phyloP scores from a whole-genome alignment of 2,797 vertebrate genomes.

The Pipistrellus kuhlii region DNA sequence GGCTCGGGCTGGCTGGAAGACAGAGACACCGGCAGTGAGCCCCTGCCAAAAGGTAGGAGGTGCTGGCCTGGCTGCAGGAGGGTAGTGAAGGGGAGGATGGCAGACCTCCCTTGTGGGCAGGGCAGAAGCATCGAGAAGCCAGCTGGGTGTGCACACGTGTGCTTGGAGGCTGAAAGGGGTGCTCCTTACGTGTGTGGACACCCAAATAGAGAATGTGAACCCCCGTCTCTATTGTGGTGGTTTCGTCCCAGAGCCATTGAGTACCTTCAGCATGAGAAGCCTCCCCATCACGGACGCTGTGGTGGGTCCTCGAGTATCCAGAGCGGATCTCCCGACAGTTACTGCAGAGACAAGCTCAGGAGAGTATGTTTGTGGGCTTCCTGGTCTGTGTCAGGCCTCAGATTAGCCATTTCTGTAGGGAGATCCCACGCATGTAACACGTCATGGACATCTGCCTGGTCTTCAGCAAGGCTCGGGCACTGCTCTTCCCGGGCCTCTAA shows the following conservation, averaged over 20 bases:
- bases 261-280: not conserved
- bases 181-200: rapidly evolving
- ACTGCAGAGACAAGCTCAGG: rapidly evolving
- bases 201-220: not conserved
- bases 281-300: rapidly evolving
- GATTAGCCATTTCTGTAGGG: not conserved
- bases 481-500: not conserved
- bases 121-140: rapidly evolving
- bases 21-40: constrained; percentile 81
- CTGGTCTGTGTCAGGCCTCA: not conserved
- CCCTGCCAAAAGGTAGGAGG: constrained; percentile 86
- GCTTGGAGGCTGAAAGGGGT: rapidly evolving
- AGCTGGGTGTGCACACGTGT: rapidly evolving
- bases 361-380: rapidly evolving
- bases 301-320: not conserved
- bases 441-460: rapidly evolving
- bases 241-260: not conserved
- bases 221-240: rapidly evolving
- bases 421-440: rapidly evolving
- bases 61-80: rapidly evolving
- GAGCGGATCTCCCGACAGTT: rapidly evolving
- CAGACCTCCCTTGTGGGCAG: rapidly evolving
- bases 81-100: not conserved
- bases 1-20: constrained; percentile 84
- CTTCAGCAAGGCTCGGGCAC: not conserved